Evolutionary conservation across 2,888 invertebrate species (phyloP).

Genomic region (Ophion slaviceki): DNA sequence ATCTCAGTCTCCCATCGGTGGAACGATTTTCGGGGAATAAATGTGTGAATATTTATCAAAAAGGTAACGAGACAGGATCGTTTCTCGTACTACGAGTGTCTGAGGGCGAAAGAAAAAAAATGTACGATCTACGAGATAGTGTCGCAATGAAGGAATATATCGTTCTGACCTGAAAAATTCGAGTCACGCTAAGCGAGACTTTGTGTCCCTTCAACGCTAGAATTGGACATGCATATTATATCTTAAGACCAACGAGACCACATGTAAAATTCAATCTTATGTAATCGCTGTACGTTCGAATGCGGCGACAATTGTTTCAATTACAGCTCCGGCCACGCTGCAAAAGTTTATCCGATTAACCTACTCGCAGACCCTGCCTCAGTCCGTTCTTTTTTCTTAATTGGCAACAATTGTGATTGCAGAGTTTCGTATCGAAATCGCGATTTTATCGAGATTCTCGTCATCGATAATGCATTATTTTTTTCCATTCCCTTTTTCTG

Average conservation of each 20-base stretch:
- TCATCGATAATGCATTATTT: neutral
- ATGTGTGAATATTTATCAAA: constrained; percentile 19
- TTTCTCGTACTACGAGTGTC: constrained; percentile 17
- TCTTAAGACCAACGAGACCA: constrained; percentile 42
- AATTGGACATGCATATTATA: constrained; percentile 70
- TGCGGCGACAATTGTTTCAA: neutral
- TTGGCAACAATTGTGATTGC: constrained; percentile 47
- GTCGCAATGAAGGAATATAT: constrained; percentile 80
- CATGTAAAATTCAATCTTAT: neutral
- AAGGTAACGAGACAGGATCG: constrained; percentile 30
- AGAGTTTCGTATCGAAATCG: no score
- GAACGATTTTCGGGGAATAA: neutral
- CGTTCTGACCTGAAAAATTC: constrained; percentile 80
- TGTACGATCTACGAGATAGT: constrained; percentile 47
- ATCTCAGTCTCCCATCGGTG: neutral
- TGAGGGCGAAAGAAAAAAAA: constrained; percentile 28
- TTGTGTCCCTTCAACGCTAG: constrained; percentile 41
- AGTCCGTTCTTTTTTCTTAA: constrained; percentile 45
- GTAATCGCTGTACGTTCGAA: neutral
- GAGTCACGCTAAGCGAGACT: constrained; percentile 78
- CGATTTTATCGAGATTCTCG: no score
- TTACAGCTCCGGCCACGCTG: constrained; percentile 33
- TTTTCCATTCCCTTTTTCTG: no score
- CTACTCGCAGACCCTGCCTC: constrained; percentile 52
- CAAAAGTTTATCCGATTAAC: constrained; percentile 66